These are phyloP conservation scores for mouse (Mus musculus) DNA, from an alignment of 2,113 vertebrate species.

Conservation along the genomic window GRCm39 chr15:12988001-12988500, in stretches of 20 bases:
- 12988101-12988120: neutral
- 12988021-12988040: conserved; percentile 41
- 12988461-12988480: neutral
- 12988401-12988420: neutral
- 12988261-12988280: neutral
- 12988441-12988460: neutral
- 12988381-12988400: neutral
- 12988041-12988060: conserved; percentile 46
- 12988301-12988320: neutral
- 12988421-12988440: conserved; percentile 47
- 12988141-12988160: neutral
- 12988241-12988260: neutral
- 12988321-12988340: neutral
- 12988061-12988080: conserved; percentile 24
- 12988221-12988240: neutral
- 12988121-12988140: conserved; percentile 39
- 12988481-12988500: neutral
- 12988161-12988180: conserved; percentile 41
- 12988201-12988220: neutral
- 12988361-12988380: neutral
- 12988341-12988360: neutral
- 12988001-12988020: neutral
- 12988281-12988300: neutral
- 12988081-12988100: conserved; percentile 20
- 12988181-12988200: conserved; percentile 31